phyloP scores from a whole-genome alignment of 2,888 invertebrate genomes.

The Cyclophora punctaria region DNA sequence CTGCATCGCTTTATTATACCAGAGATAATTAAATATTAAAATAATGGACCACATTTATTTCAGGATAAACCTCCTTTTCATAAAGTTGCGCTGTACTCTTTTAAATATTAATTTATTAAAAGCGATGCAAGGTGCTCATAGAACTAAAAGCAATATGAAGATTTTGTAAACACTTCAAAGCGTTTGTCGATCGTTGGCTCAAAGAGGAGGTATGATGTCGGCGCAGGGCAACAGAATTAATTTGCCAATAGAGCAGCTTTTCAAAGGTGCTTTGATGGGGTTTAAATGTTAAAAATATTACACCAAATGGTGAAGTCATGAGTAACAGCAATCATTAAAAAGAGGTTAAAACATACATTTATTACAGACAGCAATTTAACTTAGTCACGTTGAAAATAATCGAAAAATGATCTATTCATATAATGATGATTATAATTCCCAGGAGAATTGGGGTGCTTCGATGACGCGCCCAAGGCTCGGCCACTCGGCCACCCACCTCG shows the following conservation, averaged over 20 bases:
- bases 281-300: background rate
- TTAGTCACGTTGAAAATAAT: slow-evolving; percentile 36
- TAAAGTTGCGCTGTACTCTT: slow-evolving; percentile 1
- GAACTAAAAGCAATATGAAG: slow-evolving; percentile 21
- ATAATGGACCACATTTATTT: slow-evolving; percentile 12
- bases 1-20: slow-evolving; percentile 32
- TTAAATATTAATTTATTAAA: slow-evolving; percentile 1
- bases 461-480: slow-evolving; percentile 36
- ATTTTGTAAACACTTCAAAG: slow-evolving; percentile 37
- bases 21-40: slow-evolving; percentile 18
- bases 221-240: slow-evolving; percentile 42
- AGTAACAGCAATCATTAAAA: background rate
- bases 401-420: slow-evolving; percentile 34
- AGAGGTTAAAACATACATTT: slow-evolving; percentile 11
- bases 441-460: slow-evolving; percentile 29
- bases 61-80: slow-evolving; percentile 4
- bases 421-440: slow-evolving; percentile 48
- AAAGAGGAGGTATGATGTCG: slow-evolving; percentile 36
- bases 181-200: slow-evolving; percentile 32
- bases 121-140: too few species aligned
- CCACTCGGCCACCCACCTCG: slow-evolving; percentile 57
- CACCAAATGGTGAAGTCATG: background rate
- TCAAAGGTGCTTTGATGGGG: slow-evolving; percentile 49
- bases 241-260: slow-evolving; percentile 49
- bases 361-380: slow-evolving; percentile 26